These are phyloP conservation scores for Diplogasteroides magnus DNA, from an alignment of 1,140 invertebrate genomes.

Conservation along the genomic window DNA sequence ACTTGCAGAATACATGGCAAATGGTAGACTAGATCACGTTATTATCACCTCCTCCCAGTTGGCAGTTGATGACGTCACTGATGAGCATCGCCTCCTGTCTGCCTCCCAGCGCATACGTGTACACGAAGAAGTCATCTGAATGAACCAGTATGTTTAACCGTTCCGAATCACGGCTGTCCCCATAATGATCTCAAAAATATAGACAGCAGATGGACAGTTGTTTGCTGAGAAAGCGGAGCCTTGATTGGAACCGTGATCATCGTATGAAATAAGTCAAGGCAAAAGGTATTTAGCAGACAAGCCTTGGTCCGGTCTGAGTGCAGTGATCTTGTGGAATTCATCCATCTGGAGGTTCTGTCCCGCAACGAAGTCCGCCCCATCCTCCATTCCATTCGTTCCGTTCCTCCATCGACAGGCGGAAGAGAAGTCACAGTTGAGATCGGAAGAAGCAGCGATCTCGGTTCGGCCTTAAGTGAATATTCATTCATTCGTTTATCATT, in stretches of 20 bases:
- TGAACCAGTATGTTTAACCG: too few relatives aligned
- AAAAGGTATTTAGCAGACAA: too few relatives aligned
- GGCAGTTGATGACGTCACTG: constrained; percentile 27
- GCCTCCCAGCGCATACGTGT: constrained; percentile 28
- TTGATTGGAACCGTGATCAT: too few relatives aligned
- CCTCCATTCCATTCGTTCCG: constrained; percentile 8
- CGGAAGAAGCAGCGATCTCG: constrained; percentile 25
- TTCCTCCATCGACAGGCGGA: constrained; percentile 28
- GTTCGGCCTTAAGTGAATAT: constrained; percentile 20
- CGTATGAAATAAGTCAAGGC: constrained; percentile 1
- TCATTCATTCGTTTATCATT: constrained; percentile 1
- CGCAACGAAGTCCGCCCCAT: neutral
- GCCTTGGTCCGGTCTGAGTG: neutral
- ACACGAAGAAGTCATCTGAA: constrained; percentile 26
- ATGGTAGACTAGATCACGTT: too few relatives aligned
- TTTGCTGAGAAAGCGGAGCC: too few relatives aligned
- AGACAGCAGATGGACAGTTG: too few relatives aligned
- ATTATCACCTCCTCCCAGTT: constrained; percentile 19
- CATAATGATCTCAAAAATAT: too few relatives aligned
- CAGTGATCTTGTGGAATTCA: constrained; percentile 2
- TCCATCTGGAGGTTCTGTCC: constrained; percentile 2
- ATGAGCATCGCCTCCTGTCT: constrained; percentile 24
- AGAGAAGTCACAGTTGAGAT: constrained; percentile 33
- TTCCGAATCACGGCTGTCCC: too few relatives aligned
- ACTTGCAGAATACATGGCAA: too few relatives aligned